A percentile compares a stretch with the other conserved stretches of the same genome.
phyloP scores from a whole-genome alignment of 1,140 invertebrate genomes.

The Lysiphlebus fabarum region DNA sequence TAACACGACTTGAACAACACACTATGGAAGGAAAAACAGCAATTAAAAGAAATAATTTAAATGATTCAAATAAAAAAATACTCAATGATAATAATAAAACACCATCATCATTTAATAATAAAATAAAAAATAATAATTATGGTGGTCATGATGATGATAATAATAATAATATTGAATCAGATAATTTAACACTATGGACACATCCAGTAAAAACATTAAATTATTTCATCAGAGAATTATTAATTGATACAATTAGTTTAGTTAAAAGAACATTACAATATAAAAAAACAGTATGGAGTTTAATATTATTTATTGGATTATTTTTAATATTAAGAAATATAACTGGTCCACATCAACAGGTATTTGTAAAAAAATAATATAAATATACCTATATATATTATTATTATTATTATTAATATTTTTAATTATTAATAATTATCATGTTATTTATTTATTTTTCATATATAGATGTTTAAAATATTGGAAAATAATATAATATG shows the following conservation, averaged over 20 bases:
- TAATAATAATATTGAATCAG: constrained; percentile 54
- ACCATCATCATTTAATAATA: constrained; percentile 24
- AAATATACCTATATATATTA: no score
- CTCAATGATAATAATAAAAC: constrained; percentile 24
- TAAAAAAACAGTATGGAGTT: constrained; percentile 44
- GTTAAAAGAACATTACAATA: constrained; percentile 52
- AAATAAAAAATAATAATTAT: constrained; percentile 20
- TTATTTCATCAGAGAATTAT: constrained; percentile 78
- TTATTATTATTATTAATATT: constrained; percentile 22
- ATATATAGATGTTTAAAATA: constrained; percentile 56
- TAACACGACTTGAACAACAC: constrained; percentile 41
- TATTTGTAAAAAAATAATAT: no score
- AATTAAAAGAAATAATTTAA: constrained; percentile 39
- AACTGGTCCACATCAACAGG: constrained; percentile 61
- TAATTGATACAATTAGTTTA: constrained; percentile 61
- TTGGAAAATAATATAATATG: constrained; percentile 63
- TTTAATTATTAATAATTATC: no score
- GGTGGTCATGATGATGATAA: no score
- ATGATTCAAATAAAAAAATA: constrained; percentile 41
- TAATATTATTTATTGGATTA: constrained; percentile 48
- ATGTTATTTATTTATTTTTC: constrained; percentile 22
- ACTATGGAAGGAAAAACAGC: constrained; percentile 40
- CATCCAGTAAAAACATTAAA: constrained; percentile 78
- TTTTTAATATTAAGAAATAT: constrained; percentile 52
- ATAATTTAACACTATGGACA: constrained; percentile 81